Percentiles rank a stretch among this genome's conserved stretches.
Conservation (phyloP, 2,888 invertebrate genomes). For the Sphaerophoria rueppellii region DNA sequence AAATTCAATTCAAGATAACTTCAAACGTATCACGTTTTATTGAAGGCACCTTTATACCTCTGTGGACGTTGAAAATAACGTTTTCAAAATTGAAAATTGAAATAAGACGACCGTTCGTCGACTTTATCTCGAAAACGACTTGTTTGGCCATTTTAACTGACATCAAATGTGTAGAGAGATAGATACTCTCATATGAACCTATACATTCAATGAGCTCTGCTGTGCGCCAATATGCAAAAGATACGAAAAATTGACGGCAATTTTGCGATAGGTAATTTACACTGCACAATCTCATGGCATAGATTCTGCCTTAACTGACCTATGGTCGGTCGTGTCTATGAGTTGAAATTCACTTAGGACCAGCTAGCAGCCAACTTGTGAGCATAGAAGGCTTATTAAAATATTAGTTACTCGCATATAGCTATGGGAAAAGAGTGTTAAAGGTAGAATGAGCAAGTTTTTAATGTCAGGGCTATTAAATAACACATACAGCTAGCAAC, state of each 20-base stretch:
- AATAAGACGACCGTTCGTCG: slow-evolving; percentile 3
- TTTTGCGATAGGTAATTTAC: slow-evolving; percentile 70
- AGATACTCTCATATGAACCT: not conserved
- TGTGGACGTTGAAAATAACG: slow-evolving; percentile 58
- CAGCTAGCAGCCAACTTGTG: slow-evolving; percentile 28
- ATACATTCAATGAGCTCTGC: not conserved
- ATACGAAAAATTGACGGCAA: slow-evolving; percentile 72
- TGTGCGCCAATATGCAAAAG: slow-evolving; percentile 66
- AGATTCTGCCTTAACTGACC: slow-evolving; percentile 26
- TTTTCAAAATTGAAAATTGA: slow-evolving; percentile 52
- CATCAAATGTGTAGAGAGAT: slow-evolving; percentile 48
- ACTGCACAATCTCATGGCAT: slow-evolving; percentile 22
- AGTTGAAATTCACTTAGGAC: slow-evolving; percentile 18
- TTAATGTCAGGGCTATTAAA: slow-evolving; percentile 72
- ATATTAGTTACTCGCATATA: not conserved
- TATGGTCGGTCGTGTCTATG: slow-evolving; percentile 22
- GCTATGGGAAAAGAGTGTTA: not conserved
- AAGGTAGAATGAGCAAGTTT: slow-evolving; percentile 26
- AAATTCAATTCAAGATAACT: slow-evolving; percentile 67
- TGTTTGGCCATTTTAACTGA: slow-evolving; percentile 73
- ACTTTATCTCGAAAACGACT: slow-evolving; percentile 68
- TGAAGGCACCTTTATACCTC: slow-evolving; percentile 10
- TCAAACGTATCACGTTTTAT: slow-evolving; percentile 71
- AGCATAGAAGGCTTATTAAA: slow-evolving; percentile 22
- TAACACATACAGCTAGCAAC: slow-evolving; percentile 42